phyloP scores from a whole-genome alignment of 1,140 invertebrate genomes.

The Bombyx mandarina region DNA sequence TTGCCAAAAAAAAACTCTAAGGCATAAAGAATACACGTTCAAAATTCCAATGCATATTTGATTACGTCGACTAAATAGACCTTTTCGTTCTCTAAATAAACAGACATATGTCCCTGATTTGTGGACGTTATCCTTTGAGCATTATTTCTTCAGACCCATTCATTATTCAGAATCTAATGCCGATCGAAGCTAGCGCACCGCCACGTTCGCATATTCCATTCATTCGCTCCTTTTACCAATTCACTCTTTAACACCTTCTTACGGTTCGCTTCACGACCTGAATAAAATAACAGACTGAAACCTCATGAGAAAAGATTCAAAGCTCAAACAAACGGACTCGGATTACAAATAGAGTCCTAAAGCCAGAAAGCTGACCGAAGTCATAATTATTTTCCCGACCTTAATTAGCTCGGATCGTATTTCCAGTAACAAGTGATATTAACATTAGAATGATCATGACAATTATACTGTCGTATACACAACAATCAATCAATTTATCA shows the following conservation, averaged over 20 bases:
- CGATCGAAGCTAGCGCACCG: constrained; percentile 26
- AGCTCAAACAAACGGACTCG: background rate
- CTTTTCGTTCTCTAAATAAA: background rate
- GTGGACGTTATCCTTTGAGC: constrained; percentile 15
- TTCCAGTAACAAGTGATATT: too few relatives aligned
- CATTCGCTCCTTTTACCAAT: constrained; percentile 49
- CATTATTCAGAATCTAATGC: constrained; percentile 40
- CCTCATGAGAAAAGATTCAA: constrained; percentile 40
- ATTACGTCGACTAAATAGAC: background rate
- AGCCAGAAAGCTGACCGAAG: background rate
- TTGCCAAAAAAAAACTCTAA: too few relatives aligned
- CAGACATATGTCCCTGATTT: background rate
- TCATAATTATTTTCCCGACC: too few relatives aligned
- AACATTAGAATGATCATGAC: too few relatives aligned
- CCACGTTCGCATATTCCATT: constrained; percentile 49
- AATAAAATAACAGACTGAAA: constrained; percentile 50
- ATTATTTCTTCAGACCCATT: constrained; percentile 31
- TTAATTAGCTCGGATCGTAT: too few relatives aligned
- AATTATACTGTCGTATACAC: too few relatives aligned
- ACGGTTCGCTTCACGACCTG: constrained; percentile 44
- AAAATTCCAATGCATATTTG: too few relatives aligned
- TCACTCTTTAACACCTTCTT: constrained; percentile 63
- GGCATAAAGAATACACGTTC: too few relatives aligned
- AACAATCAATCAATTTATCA: too few relatives aligned
- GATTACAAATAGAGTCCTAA: background rate